Percentiles rank a stretch among this genome's conserved stretches.
Evolutionary conservation across 1,140 invertebrate species (phyloP).

Genomic region (Aphidius ervi): DNA sequence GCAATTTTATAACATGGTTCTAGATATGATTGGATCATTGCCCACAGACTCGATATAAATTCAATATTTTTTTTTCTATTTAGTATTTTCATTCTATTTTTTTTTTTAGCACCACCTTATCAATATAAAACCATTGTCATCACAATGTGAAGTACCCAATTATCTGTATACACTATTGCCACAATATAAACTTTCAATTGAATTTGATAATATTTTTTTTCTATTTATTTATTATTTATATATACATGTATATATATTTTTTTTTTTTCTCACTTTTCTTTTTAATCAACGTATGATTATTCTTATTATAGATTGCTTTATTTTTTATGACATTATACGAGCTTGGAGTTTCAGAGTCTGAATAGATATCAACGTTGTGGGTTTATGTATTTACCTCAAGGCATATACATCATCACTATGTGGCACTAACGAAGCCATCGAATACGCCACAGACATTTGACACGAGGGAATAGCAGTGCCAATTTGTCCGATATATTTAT

Average conservation of each 20-base stretch:
- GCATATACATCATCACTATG: not conserved
- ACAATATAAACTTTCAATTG: slow-evolving; percentile 34
- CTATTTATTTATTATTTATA: not conserved
- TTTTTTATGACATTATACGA: too few species aligned
- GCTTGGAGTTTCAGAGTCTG: too few species aligned
- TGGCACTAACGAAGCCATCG: slow-evolving; percentile 17
- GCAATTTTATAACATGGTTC: slow-evolving; percentile 47
- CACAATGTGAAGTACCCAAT: slow-evolving; percentile 33
- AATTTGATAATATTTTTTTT: slow-evolving; percentile 21
- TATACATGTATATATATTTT: too few species aligned
- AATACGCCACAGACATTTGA: not conserved
- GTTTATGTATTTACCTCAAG: too few species aligned
- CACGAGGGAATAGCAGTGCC: slow-evolving; percentile 13
- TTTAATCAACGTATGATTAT: not conserved
- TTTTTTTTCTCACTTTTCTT: not conserved
- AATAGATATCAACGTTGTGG: too few species aligned
- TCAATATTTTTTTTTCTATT: slow-evolving; percentile 4
- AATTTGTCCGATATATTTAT: slow-evolving; percentile 9
- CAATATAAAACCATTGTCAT: slow-evolving; percentile 40
- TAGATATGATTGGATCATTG: slow-evolving; percentile 48
- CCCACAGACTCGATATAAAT: slow-evolving; percentile 36
- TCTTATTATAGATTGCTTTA: too few species aligned
- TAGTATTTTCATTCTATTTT: slow-evolving; percentile 13
- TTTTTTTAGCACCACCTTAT: slow-evolving; percentile 26
- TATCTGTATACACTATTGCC: slow-evolving; percentile 27